These are phyloP conservation scores for Onychorhynchus coronatus DNA, from an alignment of 2,113 vertebrate genomes.

Conservation along the genomic window DNA sequence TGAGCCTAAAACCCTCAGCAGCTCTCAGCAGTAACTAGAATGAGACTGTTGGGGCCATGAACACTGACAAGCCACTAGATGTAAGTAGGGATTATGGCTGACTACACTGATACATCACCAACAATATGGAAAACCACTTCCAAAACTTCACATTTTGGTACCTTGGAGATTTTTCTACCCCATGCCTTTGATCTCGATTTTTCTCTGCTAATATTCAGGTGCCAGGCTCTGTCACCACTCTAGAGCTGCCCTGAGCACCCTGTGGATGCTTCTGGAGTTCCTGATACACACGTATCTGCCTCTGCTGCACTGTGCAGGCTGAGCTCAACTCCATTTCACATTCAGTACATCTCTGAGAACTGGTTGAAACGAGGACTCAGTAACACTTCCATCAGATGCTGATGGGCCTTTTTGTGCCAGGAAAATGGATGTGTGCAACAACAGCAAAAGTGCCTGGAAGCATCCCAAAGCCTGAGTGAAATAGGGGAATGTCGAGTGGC, in stretches of 20 bases:
- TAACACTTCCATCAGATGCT: slow-evolving; percentile 22
- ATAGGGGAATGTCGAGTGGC: slow-evolving; percentile 56
- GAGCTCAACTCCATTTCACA: neutral
- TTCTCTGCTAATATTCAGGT: neutral
- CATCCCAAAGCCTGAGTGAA: slow-evolving; percentile 38
- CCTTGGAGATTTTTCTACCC: neutral
- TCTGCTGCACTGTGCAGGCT: neutral
- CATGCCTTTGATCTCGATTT: neutral
- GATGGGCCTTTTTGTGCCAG: slow-evolving; percentile 27
- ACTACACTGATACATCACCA: neutral
- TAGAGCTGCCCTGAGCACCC: neutral
- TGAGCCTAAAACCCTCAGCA: neutral
- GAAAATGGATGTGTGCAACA: slow-evolving; percentile 36
- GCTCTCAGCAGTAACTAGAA: neutral
- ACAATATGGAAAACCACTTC: neutral
- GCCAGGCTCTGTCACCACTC: neutral
- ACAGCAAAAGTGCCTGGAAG: slow-evolving; percentile 53
- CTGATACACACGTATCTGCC: neutral
- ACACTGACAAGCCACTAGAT: neutral
- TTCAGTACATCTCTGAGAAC: neutral
- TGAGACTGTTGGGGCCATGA: neutral
- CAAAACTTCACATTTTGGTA: neutral
- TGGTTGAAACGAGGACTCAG: neutral
- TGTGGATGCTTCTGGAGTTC: neutral
- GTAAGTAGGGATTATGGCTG: neutral